These are phyloP conservation scores for Hippocampus kuda DNA, from an alignment of 2,797 vertebrate genomes.

Conservation along the genomic window DNA sequence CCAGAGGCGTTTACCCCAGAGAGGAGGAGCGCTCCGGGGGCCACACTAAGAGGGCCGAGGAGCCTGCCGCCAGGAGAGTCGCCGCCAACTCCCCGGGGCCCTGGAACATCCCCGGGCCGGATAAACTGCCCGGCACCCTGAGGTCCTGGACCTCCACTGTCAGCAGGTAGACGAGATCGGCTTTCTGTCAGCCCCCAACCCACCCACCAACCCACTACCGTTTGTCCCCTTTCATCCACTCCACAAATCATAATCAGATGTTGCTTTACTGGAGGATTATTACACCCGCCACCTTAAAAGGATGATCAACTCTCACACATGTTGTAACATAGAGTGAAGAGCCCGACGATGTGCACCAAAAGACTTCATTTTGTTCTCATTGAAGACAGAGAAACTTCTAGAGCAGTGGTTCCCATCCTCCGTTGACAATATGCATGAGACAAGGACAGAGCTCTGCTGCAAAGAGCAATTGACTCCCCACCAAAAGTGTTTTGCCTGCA, in stretches of 20 bases:
- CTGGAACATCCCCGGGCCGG: slow-evolving; percentile 83
- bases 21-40: slow-evolving; percentile 64
- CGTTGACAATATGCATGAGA: background rate
- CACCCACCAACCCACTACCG: background rate
- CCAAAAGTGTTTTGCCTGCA: background rate
- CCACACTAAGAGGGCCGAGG: slow-evolving; percentile 60
- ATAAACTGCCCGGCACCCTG: slow-evolving; percentile 80
- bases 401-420: background rate
- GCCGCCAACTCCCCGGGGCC: slow-evolving; percentile 75
- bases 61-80: slow-evolving; percentile 66
- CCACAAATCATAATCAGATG: slow-evolving; percentile 5
- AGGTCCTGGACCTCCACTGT: slow-evolving; percentile 84
- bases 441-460: background rate
- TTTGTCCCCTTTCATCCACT: slow-evolving; percentile 51
- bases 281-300: slow-evolving; percentile 76
- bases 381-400: background rate
- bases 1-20: slow-evolving; percentile 59
- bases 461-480: background rate
- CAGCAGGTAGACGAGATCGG: slow-evolving; percentile 75
- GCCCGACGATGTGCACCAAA: slow-evolving; percentile 42
- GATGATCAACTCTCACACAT: slow-evolving; percentile 63
- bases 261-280: slow-evolving; percentile 65
- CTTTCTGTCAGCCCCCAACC: slow-evolving; percentile 20
- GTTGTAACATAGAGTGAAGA: slow-evolving; percentile 51
- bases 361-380: background rate